phyloP scores from a whole-genome alignment of 2,888 invertebrate species.

The Catotricha subobsoleta region DNA sequence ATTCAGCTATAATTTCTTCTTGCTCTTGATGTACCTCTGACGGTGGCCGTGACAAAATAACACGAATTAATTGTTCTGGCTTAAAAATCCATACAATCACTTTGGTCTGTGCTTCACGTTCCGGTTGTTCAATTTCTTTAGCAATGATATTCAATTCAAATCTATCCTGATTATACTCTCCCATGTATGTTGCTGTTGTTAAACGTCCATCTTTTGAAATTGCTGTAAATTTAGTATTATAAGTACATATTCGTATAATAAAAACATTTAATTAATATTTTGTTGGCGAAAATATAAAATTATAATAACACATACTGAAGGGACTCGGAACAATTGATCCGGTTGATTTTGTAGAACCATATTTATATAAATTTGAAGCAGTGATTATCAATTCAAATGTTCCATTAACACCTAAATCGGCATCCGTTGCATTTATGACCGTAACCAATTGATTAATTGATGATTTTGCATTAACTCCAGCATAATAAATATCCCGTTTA shows the following conservation, averaged over 20 bases:
- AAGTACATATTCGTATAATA: background rate
- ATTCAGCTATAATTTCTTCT: constrained; percentile 48
- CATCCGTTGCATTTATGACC: constrained; percentile 62
- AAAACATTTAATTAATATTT: background rate
- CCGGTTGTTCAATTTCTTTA: constrained; percentile 60
- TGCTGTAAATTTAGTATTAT: constrained; percentile 13
- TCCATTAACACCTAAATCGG: constrained; percentile 69
- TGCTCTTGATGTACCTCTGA: constrained; percentile 53
- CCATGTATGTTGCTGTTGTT: constrained; percentile 59
- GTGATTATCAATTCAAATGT: constrained; percentile 64
- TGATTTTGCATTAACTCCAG: constrained; percentile 59
- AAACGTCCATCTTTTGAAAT: constrained; percentile 27
- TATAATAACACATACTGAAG: constrained; percentile 30
- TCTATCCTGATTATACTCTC: constrained; percentile 75
- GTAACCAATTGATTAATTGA: constrained; percentile 55
- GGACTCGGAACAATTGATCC: constrained; percentile 81
- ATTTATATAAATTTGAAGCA: constrained; percentile 65
- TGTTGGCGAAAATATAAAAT: background rate
- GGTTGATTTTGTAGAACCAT: constrained; percentile 52
- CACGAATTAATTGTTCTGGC: constrained; percentile 60
- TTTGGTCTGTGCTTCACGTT: constrained; percentile 54
- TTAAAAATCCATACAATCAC: constrained; percentile 84
- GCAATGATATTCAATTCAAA: constrained; percentile 73
- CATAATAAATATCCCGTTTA: constrained; percentile 28
- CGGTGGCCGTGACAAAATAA: constrained; percentile 68